A percentile compares a stretch with the other conserved stretches of the same genome.
Conservation (phyloP, 1,140 invertebrate genomes). For the Atta texana region DNA sequence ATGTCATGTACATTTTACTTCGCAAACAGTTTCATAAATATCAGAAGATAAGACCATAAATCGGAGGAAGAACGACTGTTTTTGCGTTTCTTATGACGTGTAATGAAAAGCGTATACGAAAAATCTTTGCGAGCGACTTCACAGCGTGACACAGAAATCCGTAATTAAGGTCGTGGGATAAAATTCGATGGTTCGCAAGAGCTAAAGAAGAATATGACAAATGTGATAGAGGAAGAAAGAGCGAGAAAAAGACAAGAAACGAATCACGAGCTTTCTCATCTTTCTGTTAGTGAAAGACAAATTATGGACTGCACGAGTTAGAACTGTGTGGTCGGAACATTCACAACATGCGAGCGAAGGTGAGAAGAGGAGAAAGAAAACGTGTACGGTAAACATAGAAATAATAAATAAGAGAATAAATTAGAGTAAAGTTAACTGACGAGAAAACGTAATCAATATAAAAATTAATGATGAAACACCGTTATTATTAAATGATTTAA, state of each 20-base stretch:
- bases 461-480: neutral
- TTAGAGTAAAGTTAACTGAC: neutral
- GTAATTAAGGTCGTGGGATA: slow-evolving; percentile 58
- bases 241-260: slow-evolving; percentile 15
- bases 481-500: neutral
- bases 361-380: slow-evolving; percentile 23
- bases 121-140: slow-evolving; percentile 29
- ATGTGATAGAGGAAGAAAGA: neutral
- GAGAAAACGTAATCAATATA: neutral
- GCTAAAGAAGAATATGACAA: slow-evolving; percentile 48
- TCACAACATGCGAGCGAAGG: neutral
- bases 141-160: slow-evolving; percentile 49
- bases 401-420: neutral
- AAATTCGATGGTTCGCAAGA: slow-evolving; percentile 40
- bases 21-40: neutral
- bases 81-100: slow-evolving; percentile 22
- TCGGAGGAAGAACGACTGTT: neutral
- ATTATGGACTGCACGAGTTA: slow-evolving; percentile 44
- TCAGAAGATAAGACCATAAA: neutral
- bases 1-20: neutral
- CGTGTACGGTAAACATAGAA: slow-evolving; percentile 2
- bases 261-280: slow-evolving; percentile 16
- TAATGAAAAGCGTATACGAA: slow-evolving; percentile 59
- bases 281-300: slow-evolving; percentile 37
- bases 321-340: slow-evolving; percentile 6